Evolutionary conservation across 1,140 invertebrate genomes (phyloP).

Genomic region (Stegodyphus mimosarum): DNA sequence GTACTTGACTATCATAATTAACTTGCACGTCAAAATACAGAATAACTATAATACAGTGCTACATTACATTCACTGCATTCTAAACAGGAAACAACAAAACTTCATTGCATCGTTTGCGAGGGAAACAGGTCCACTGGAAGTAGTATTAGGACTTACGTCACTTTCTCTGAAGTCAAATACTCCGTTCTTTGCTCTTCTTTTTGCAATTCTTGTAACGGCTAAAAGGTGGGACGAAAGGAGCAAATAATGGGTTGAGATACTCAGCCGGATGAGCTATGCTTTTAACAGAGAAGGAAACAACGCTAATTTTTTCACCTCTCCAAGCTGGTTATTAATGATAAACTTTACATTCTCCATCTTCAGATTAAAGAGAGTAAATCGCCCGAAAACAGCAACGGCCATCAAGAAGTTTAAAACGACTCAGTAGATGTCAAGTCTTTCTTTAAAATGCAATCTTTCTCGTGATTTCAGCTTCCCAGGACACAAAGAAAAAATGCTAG

Average conservation of each 20-base stretch:
- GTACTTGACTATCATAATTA: too few relatives aligned
- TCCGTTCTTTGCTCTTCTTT: too few relatives aligned
- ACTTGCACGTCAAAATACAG: too few relatives aligned
- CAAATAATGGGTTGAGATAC: slow-evolving; percentile 14
- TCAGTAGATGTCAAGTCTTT: not conserved
- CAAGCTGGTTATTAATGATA: slow-evolving; percentile 5
- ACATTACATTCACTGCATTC: not conserved
- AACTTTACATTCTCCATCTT: slow-evolving; percentile 13
- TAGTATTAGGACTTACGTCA: too few relatives aligned
- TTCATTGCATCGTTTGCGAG: too few relatives aligned
- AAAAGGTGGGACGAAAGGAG: slow-evolving; percentile 16
- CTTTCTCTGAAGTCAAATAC: too few relatives aligned
- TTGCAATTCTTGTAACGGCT: not conserved
- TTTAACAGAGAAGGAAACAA: slow-evolving; percentile 17
- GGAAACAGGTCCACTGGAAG: too few relatives aligned
- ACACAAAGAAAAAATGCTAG: too few relatives aligned
- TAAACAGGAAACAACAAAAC: not conserved
- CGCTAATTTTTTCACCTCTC: slow-evolving; percentile 6
- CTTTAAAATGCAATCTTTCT: not conserved
- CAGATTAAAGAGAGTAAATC: slow-evolving; percentile 15
- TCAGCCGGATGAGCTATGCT: slow-evolving; percentile 17
- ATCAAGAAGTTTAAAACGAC: not conserved
- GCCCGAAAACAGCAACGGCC: not conserved
- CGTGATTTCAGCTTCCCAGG: too few relatives aligned
- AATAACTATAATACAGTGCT: not conserved